Base-by-base conservation (phyloP, 2,797 vertebrate genomes). In the Myoxocephalus aenaeus region DNA sequence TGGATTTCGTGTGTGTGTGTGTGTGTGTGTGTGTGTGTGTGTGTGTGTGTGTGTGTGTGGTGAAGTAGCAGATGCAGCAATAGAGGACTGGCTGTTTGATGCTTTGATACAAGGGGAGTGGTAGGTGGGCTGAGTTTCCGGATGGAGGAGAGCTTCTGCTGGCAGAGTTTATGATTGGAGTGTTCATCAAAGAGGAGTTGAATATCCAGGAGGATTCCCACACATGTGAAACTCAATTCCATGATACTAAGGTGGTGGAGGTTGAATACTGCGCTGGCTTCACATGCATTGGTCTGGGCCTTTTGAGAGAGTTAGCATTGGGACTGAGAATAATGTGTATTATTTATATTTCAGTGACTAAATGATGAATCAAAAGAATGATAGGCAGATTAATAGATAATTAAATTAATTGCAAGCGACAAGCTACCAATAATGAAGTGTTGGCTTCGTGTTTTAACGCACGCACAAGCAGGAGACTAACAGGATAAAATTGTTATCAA, bases 31-130 rank as follows among this genome's bases (percentile, higher is more conserved):
- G 25, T 27, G 25, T 27, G 25, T 27, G 25, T 27, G 25, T 44
- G 69, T 59, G 44, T 27, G 25, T 27, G 25, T 27, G 25, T 27
- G 25, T 27, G 25, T 27, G 25, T 44, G 69, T 59, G 44, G 14
- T 74, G 12, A 82, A 66, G 56, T 36, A 71, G 66, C 48, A 71
- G 76, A 71, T 53, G 57, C 34, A 46, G 76, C 27, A 20, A 15
- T 32, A 13, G 7, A 66, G 2, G 48, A 44, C 8, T 14, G 25
- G 65, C 61, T 34, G 5, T 65, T 70, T 40, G 59, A 65, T 46
- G 65, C 69, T 64, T 46, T 36, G 29, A 57, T 72, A 11, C 34
- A 9, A 44, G 48, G 12, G 46, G n/a, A 66, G 56, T 2, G 14
- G 18, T 67, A 63, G 63, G 64, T 68, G 50, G 64, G 32, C 32